phyloP scores from a whole-genome alignment of 2,113 vertebrate species.

The Cyprinus carpio region DNA sequence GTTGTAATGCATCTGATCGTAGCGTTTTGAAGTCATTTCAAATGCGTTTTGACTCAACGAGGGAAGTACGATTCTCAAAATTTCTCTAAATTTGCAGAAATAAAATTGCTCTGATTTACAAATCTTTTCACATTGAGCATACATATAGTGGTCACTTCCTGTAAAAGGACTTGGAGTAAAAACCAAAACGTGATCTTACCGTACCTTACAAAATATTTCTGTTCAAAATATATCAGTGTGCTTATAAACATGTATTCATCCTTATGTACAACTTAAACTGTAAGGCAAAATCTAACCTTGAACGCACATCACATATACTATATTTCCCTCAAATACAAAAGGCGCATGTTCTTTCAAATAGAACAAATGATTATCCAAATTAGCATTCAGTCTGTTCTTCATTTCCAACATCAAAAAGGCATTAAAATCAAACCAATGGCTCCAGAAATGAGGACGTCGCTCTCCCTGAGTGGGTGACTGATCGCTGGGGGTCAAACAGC shows the following conservation, averaged over 20 bases:
- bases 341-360: neutral
- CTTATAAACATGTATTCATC: slow-evolving; percentile 8
- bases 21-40: neutral
- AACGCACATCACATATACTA: neutral
- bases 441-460: slow-evolving; percentile 8
- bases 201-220: slow-evolving; percentile 37
- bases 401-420: neutral
- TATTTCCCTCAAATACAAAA: slow-evolving; percentile 7
- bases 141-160: slow-evolving; percentile 23
- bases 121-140: neutral
- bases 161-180: slow-evolving; percentile 22
- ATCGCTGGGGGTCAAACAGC: slow-evolving; percentile 75
- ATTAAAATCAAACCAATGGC: neutral
- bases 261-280: slow-evolving; percentile 1
- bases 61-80: neutral
- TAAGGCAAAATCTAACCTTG: neutral
- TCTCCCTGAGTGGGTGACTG: slow-evolving; percentile 36
- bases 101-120: neutral
- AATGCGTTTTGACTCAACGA: neutral
- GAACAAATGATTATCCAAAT: slow-evolving; percentile 3
- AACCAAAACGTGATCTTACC: neutral
- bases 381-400: slow-evolving; percentile 5
- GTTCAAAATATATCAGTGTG: slow-evolving; percentile 34
- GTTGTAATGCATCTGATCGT: neutral
- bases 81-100: neutral